These are phyloP conservation scores for Frankliniella intonsa DNA, from an alignment of 2,888 invertebrate genomes.

Conservation along the genomic window DNA sequence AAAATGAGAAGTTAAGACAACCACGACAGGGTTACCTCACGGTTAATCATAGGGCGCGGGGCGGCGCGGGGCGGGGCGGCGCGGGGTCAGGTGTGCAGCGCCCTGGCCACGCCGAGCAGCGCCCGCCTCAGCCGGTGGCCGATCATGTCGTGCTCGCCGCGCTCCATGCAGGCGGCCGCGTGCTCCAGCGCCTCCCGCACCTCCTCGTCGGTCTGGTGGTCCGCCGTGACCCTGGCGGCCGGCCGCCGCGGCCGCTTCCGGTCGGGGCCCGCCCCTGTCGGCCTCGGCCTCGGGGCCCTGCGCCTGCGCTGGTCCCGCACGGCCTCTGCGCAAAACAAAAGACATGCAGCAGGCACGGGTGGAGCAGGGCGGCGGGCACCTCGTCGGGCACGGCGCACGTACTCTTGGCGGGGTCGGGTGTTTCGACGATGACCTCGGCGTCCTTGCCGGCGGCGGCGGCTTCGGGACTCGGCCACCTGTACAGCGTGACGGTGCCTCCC, in stretches of 20 bases:
- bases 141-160: neutral
- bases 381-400: too few species aligned
- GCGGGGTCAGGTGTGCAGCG: neutral
- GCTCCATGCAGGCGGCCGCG: neutral
- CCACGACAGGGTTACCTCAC: too few species aligned
- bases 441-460: neutral
- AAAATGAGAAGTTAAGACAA: too few species aligned
- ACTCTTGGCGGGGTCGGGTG: too few species aligned
- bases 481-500: neutral
- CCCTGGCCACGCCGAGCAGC: neutral
- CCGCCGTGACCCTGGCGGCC: neutral
- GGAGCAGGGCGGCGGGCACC: too few species aligned
- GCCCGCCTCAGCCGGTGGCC: neutral
- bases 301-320: too few species aligned
- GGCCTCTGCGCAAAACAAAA: too few species aligned
- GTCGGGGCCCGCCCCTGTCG: too few species aligned
- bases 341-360: too few species aligned
- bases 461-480: neutral
- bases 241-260: neutral
- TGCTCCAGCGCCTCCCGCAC: neutral
- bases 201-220: neutral
- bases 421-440: neutral
- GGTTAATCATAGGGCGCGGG: too few species aligned
- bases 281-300: too few species aligned
- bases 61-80: neutral